Evolutionary conservation across 2,888 invertebrate genomes (phyloP).

Genomic region (Pristionchus maxplancki): DNA sequence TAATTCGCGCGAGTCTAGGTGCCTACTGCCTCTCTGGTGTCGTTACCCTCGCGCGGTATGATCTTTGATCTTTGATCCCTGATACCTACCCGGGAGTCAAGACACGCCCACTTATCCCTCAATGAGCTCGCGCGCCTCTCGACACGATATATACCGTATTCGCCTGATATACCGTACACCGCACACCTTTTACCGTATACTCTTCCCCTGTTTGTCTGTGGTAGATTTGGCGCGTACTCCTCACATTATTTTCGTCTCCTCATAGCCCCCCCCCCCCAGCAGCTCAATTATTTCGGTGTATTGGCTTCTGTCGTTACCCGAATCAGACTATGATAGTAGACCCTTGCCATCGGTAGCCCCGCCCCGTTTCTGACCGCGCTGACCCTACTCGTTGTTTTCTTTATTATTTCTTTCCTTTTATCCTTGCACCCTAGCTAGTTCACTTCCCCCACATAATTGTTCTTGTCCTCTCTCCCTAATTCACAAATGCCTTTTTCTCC

Average conservation of each 20-base stretch:
- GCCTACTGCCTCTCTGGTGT: neutral
- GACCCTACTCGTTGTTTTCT: neutral
- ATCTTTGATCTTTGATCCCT: neutral
- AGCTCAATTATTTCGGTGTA: neutral
- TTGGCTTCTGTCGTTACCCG: neutral
- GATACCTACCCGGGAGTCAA: neutral
- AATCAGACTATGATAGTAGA: neutral
- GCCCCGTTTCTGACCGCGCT: neutral
- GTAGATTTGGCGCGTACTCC: neutral
- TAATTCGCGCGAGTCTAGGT: neutral
- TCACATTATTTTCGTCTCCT: neutral
- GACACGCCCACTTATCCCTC: neutral
- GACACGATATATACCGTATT: neutral
- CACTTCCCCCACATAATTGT: neutral
- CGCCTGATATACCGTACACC: neutral
- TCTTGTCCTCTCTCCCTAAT: neutral
- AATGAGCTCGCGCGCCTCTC: neutral
- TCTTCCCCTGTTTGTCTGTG: neutral
- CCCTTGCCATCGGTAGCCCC: conserved; percentile 19
- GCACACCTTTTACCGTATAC: neutral
- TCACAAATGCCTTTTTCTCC: neutral
- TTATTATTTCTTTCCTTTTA: neutral
- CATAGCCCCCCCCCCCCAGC: neutral
- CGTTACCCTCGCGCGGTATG: neutral
- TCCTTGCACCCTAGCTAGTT: neutral